Conservation (phyloP, 2,113 vertebrate genomes). For the Odobenus rosmarus region DNA sequence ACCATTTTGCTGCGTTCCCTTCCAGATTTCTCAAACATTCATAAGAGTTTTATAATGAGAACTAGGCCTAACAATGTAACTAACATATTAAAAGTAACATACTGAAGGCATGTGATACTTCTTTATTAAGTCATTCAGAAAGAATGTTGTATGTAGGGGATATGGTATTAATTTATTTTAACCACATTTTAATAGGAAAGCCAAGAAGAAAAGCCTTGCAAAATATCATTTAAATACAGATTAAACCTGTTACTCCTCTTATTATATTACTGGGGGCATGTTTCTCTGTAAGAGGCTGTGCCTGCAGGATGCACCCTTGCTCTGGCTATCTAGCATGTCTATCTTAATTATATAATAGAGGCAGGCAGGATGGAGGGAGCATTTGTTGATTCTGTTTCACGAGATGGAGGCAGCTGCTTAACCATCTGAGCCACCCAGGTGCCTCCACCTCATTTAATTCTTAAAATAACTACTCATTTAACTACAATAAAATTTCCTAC, state of each 20-base stretch:
- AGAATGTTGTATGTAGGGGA: not conserved
- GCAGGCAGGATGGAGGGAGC: not conserved
- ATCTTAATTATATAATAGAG: conserved; percentile 54
- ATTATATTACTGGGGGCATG: not conserved
- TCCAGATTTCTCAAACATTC: not conserved
- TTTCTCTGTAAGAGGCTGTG: conserved; percentile 8
- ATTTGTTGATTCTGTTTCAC: not conserved
- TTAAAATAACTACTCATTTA: no score
- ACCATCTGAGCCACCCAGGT: no score
- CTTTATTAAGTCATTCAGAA: conserved; percentile 29
- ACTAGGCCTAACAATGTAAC: not conserved
- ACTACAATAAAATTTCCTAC: no score
- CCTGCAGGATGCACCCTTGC: not conserved
- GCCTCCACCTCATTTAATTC: no score
- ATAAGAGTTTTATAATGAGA: not conserved
- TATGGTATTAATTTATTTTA: conserved; percentile 31
- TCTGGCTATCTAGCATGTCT: not conserved
- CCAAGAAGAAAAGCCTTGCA: not conserved
- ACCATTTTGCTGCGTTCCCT: not conserved
- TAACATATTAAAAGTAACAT: not conserved
- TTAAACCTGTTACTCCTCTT: not conserved
- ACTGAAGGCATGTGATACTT: not conserved
- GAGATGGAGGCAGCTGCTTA: not conserved
- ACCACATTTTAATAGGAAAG: not conserved
- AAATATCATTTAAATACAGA: conserved; percentile 21